Percentiles rank a stretch among this genome's conserved stretches.
phyloP scores from a whole-genome alignment of 2,888 invertebrate genomes.

The Drosophila helvetica region DNA sequence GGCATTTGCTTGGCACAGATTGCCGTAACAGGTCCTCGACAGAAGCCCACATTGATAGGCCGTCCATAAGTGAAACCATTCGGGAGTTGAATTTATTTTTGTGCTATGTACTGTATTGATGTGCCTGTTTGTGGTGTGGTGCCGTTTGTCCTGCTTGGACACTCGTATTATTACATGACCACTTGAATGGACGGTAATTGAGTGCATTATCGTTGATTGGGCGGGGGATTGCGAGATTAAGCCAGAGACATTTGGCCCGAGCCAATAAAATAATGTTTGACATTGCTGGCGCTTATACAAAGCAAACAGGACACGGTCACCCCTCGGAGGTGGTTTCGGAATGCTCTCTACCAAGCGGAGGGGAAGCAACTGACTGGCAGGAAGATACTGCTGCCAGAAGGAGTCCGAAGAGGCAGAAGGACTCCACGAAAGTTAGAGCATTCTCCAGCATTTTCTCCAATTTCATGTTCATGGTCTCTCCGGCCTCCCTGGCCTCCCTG shows the following conservation, averaged over 20 bases:
- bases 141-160: not conserved
- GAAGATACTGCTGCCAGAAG: too few species aligned
- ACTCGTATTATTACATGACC: slow-evolving; percentile 20
- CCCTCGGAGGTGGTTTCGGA: not conserved
- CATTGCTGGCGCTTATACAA: slow-evolving; percentile 43
- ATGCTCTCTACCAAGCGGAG: not conserved
- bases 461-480: too few species aligned
- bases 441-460: not conserved
- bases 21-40: not conserved
- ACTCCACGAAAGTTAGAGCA: not conserved
- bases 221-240: slow-evolving; percentile 34
- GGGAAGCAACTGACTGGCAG: not conserved
- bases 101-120: not conserved
- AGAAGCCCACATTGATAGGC: slow-evolving; percentile 10
- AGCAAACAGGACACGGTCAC: not conserved
- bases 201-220: slow-evolving; percentile 74
- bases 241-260: slow-evolving; percentile 24
- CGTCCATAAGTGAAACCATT: slow-evolving; percentile 35
- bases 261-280: slow-evolving; percentile 64
- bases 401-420: too few species aligned
- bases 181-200: slow-evolving; percentile 67
- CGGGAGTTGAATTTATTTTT: slow-evolving; percentile 29
- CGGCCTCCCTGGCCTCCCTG: too few species aligned
- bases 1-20: slow-evolving; percentile 9
- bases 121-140: not conserved